A percentile compares a stretch with the other conserved stretches of the same genome.
Evolutionary conservation across 2,113 vertebrate species (phyloP).

Genomic region (Myrmophylax atrothorax): DNA sequence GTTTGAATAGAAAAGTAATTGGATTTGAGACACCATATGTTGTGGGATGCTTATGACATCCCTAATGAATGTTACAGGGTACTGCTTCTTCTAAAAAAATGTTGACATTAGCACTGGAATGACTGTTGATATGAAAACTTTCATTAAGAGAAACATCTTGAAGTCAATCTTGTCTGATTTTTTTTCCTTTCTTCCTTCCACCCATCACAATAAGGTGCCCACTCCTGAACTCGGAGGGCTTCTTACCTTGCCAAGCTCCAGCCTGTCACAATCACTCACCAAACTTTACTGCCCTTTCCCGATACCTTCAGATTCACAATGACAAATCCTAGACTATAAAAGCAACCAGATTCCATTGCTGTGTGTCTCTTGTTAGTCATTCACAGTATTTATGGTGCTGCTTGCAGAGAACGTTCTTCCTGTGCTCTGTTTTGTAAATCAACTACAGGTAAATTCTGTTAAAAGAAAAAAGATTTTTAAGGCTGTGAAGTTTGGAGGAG

Average conservation of each 20-base stretch:
- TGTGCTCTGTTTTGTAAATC: constrained; percentile 31
- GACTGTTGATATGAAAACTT: neutral
- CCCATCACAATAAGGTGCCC: neutral
- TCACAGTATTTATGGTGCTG: constrained; percentile 12
- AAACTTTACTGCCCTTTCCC: neutral
- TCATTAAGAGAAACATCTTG: neutral
- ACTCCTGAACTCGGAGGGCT: neutral
- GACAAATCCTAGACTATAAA: neutral
- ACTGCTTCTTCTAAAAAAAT: neutral
- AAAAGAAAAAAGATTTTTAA: neutral
- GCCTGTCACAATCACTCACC: neutral
- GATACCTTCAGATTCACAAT: neutral
- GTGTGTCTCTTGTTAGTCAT: neutral
- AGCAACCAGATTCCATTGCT: neutral
- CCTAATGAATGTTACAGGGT: constrained; percentile 2
- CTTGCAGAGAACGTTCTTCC: neutral
- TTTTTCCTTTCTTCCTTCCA: neutral
- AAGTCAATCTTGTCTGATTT: neutral
- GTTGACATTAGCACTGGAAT: constrained; percentile 27
- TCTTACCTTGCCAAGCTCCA: neutral
- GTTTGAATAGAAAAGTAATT: constrained; percentile 58
- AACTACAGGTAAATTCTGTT: constrained; percentile 11
- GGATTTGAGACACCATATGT: constrained; percentile 42
- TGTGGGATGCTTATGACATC: constrained; percentile 30
- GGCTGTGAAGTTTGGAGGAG: neutral